Evolutionary conservation across 2,888 invertebrate species (phyloP).

Genomic region (Myopa tessellatipennis): DNA sequence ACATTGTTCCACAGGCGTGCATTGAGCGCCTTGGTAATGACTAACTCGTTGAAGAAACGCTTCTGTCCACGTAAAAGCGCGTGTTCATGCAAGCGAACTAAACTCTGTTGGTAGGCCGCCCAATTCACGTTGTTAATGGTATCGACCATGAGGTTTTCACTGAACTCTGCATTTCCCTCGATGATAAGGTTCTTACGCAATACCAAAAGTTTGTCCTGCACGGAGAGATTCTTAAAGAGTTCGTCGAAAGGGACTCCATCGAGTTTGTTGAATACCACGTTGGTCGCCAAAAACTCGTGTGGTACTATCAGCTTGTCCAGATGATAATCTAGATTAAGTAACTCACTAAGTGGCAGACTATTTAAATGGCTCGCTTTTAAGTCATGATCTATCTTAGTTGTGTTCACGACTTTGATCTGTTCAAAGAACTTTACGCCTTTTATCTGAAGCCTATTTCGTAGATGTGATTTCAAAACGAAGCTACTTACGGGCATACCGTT

Average conservation of each 20-base stretch:
- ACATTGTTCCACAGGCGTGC: conserved; percentile 51
- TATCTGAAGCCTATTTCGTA: conserved; percentile 45
- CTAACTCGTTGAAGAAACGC: conserved; percentile 50
- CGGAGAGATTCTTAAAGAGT: conserved; percentile 52
- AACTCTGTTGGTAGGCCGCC: conserved; percentile 50
- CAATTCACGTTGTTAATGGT: conserved; percentile 56
- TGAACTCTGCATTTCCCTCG: conserved; percentile 59
- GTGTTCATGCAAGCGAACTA: conserved; percentile 54
- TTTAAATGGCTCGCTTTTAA: conserved; percentile 53
- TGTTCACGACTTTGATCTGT: conserved; percentile 50
- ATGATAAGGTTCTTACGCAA: conserved; percentile 60
- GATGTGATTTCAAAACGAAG: conserved; percentile 51
- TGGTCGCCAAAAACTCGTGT: conserved; percentile 47
- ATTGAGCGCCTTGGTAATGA: conserved; percentile 51
- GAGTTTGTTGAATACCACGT: conserved; percentile 55
- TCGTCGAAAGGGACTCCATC: conserved; percentile 58
- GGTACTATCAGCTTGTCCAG: conserved; percentile 54
- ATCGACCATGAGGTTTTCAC: conserved; percentile 50
- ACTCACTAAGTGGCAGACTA: conserved; percentile 47
- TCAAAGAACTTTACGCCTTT: conserved; percentile 53
- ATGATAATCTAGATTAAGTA: conserved; percentile 51
- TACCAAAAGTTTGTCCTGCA: conserved; percentile 49
- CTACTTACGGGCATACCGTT: conserved; percentile 52
- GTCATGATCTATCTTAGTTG: conserved; percentile 42
- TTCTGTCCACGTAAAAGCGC: conserved; percentile 54